Base-by-base conservation (phyloP, 2,888 invertebrate species). In the Chloromyia formosa region DNA sequence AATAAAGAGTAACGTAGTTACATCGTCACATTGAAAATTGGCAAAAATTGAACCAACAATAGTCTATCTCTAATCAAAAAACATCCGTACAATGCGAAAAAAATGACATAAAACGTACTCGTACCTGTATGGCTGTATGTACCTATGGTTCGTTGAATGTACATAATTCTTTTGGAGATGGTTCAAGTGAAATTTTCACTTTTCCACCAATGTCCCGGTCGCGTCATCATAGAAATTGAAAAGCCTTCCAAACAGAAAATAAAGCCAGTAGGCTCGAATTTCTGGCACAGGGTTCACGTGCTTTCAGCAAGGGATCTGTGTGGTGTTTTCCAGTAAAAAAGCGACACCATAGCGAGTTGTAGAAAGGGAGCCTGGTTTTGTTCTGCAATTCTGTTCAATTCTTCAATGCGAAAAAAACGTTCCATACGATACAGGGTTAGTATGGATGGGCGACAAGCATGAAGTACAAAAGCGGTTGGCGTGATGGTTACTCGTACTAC, bases 131-230 rank as follows among this genome's bases (percentile, higher is more conserved):
- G 12, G 12, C 5, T 27, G n/a, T 9, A 61, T 12, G 61, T 12
- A 61, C 61, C n/a, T 23, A 42, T 42, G 12, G n/a, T n/a, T n/a
- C 27, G 27, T 35, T 2, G 3, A 35, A 61, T 27, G 12, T 61
- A 27, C 9, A 64, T n/a, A 35, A 14, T 16, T 64, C 62, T 40
- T 18, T 56, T 12, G 18, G 20, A 42, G 40, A 64, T n/a, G 35
- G 62, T 10, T 9, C 62, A 64, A 64, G 16, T 64, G 40, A 64
- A 40, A 64, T 64, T 64, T 64, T 64, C 62, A 64, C 62, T 64
- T 64, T 42, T 64, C 40, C 18, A 35, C 27, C 20, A 4, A 18
- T 20, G 12, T 58, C 16, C 16, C 58, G 60, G 12, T 58, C 16
- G 58, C 58, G 60, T 22, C 40, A 16, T 40, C 62, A 64, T 64